phyloP scores from a whole-genome alignment of 2,888 invertebrate genomes.

The Onchidella celtica region DNA sequence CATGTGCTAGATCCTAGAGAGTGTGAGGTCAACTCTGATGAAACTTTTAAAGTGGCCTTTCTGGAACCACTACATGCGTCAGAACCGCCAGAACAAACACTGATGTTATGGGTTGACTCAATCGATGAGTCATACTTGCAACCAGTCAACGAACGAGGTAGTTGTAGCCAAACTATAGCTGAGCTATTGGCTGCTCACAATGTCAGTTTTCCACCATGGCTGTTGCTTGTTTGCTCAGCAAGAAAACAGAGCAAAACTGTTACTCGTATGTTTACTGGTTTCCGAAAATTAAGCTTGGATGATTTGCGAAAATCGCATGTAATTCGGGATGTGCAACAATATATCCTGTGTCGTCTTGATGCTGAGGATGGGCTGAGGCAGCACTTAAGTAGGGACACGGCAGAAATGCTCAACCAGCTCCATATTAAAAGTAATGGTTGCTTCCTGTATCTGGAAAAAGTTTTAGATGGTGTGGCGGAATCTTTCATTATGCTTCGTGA shows the following conservation, averaged over 20 bases:
- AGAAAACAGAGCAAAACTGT: conserved; percentile 88
- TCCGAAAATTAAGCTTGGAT: conserved; percentile 93
- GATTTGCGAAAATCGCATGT: conserved; percentile 91
- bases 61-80: conserved; percentile 92
- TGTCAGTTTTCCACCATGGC: conserved; percentile 95
- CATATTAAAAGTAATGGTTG: conserved; percentile 96
- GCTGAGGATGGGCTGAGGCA: conserved; percentile 92
- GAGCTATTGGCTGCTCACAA: conserved; percentile 93
- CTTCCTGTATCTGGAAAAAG: conserved; percentile 79
- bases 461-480: conserved; percentile 92
- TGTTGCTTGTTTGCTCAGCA: conserved; percentile 93
- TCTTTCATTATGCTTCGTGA: conserved; percentile 92
- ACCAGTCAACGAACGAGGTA: conserved; percentile 59
- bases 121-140: conserved; percentile 87
- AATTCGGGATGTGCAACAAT: conserved; percentile 96
- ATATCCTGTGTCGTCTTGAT: conserved; percentile 91
- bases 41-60: conserved; percentile 93
- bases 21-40: conserved; percentile 92
- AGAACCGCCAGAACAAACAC: conserved; percentile 89
- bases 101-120: conserved; percentile 94
- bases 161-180: conserved; percentile 78
- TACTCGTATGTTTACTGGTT: conserved; percentile 87
- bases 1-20: conserved; percentile 86
- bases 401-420: conserved; percentile 95
- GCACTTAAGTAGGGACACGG: conserved; percentile 94